A percentile compares a stretch with the other conserved stretches of the same genome.
phyloP scores from a whole-genome alignment of 2,113 vertebrate genomes.

The Scophthalmus maximus region DNA sequence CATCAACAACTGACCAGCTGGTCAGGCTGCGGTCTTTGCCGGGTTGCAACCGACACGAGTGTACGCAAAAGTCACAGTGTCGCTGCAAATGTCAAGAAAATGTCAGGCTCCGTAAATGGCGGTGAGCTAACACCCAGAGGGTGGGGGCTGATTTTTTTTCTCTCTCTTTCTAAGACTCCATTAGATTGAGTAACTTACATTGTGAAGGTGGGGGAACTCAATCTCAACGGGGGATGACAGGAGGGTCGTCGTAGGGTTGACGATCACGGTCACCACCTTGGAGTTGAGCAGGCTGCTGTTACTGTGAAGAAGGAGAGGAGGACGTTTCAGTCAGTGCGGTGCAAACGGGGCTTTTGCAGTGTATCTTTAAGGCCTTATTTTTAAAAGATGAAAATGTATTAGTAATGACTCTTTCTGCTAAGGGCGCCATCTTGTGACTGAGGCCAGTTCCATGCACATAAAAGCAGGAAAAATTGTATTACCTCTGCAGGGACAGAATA shows the following conservation, averaged over 20 bases:
- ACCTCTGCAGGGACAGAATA: constrained; percentile 94
- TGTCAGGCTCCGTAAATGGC: constrained; percentile 64
- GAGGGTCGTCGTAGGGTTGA: constrained; percentile 89
- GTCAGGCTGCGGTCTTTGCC: constrained; percentile 48
- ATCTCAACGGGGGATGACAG: constrained; percentile 91
- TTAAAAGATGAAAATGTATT: not conserved
- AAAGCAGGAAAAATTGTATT: constrained; percentile 55
- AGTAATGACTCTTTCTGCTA: not conserved
- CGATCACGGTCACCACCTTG: constrained; percentile 93
- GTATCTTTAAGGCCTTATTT: too few species aligned
- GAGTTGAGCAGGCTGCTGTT: constrained; percentile 95
- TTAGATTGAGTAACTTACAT: constrained; percentile 84
- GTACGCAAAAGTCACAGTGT: constrained; percentile 61
- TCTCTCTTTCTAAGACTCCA: constrained; percentile 42
- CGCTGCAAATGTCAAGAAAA: constrained; percentile 77
- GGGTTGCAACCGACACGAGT: constrained; percentile 37
- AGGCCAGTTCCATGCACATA: not conserved
- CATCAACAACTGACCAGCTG: constrained; percentile 28
- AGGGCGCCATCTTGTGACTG: constrained; percentile 56
- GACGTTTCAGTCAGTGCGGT: constrained; percentile 31
- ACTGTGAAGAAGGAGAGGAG: constrained; percentile 73
- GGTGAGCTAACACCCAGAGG: constrained; percentile 58
- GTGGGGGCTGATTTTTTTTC: not conserved
- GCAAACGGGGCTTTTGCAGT: not conserved
- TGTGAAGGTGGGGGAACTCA: constrained; percentile 95